Percentiles rank a stretch among this genome's conserved stretches.
phyloP scores from a whole-genome alignment of 2,113 vertebrate species.

The Podarcis muralis region DNA sequence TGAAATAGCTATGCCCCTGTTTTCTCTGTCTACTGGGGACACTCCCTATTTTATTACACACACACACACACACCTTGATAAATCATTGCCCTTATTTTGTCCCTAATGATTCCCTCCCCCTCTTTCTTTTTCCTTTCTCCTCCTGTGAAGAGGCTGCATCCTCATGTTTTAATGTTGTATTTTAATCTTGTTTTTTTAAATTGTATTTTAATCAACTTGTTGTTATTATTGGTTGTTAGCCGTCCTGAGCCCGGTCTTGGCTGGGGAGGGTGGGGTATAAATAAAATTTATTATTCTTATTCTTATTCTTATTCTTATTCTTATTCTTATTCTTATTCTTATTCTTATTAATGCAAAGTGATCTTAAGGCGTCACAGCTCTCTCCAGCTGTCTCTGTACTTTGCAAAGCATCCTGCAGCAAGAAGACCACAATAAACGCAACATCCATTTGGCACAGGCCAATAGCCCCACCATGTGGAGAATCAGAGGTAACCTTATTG shows the following conservation, averaged over 20 bases:
- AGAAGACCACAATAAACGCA: no score
- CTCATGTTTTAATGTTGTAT: no score
- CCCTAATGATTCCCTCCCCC: not conserved
- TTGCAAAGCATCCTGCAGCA: not conserved
- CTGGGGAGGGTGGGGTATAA: no score
- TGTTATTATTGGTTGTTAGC: no score
- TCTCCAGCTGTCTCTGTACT: not conserved
- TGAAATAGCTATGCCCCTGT: not conserved
- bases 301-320: no score
- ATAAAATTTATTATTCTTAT: no score
- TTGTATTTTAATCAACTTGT: no score
- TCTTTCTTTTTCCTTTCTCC: no score
- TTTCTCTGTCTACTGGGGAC: not conserved
- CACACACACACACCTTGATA: not conserved
- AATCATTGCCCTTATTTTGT: not conserved
- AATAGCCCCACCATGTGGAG: slow-evolving; percentile 62
- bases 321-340: no score
- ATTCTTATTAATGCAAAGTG: not conserved
- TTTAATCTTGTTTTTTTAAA: no score
- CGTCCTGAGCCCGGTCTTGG: no score
- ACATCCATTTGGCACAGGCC: not conserved
- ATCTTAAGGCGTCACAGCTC: not conserved
- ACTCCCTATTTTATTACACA: not conserved
- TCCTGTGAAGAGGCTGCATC: no score
- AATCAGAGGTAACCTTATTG: not conserved